Base-by-base conservation (phyloP, 1,140 invertebrate genomes). In the Neodiprion lecontei region DNA sequence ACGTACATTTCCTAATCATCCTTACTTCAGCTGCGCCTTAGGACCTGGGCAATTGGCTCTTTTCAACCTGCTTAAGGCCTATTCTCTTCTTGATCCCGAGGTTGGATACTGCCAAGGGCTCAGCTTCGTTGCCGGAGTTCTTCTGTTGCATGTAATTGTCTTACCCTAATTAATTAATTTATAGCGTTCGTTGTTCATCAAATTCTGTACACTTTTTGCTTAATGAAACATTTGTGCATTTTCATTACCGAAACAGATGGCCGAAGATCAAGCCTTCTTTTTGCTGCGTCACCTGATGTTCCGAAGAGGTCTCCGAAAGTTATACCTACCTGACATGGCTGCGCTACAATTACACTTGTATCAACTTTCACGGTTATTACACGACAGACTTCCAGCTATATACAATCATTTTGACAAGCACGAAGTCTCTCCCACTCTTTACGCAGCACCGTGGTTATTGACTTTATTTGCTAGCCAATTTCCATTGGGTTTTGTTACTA, bases 391-490 rank as follows among this genome's bases (percentile, higher is more conserved):
- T 79, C 93, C 94, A 0, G 92, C 95, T 69, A 89, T 99, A 65
- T 96, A 98, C 85, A 91, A 93, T 40, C 97, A 98, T 88, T 93
- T 99, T 79, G 96, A 98, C 80, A 89, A 91, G 67, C 92, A 96
- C 81, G 97, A 98, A 86, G 95, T 99, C 7, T 94, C 94, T 1
- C 97, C 97, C 0, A 97, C 96, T 0, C 88, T 99, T 11, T 99
- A 98, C 86, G 97, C 97, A 1, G 96, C 97, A 1, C 97, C 97
- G 0, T 99, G 97, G 97, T 94, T 99, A 78, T 90, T 99, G 0
- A 99, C 97, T 0, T 89, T 99, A 11, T 99, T 98, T 89, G 96
- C 97, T 14, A 98, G 97, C 21, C 97, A 98, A 88, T 99, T 98
- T 87, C 95, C 97, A 0, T 87, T 99, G n/a, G 97, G 96, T 12